Percentiles rank a stretch among this genome's conserved stretches.
phyloP scores from a whole-genome alignment of 2,113 vertebrate species.

The Sitta europaea region DNA sequence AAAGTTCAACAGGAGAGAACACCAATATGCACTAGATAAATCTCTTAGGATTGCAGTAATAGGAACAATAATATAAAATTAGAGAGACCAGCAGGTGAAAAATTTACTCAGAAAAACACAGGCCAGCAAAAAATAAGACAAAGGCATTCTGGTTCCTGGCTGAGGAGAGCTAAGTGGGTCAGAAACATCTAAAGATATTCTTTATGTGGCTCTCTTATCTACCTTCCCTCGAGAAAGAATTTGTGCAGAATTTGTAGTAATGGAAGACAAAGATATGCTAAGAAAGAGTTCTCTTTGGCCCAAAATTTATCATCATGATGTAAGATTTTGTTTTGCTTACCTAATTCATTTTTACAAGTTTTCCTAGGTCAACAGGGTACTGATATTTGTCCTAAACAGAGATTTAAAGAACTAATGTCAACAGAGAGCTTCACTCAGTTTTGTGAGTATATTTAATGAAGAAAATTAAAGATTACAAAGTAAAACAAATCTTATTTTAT shows the following conservation, averaged over 20 bases:
- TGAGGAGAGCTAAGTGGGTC: constrained; percentile 29
- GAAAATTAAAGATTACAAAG: background rate
- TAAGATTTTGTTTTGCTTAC: background rate
- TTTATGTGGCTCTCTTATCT: background rate
- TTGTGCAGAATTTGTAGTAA: background rate
- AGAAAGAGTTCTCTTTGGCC: background rate
- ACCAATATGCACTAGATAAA: background rate
- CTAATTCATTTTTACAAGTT: background rate
- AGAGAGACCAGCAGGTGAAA: background rate
- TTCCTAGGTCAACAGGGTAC: background rate
- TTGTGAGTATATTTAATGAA: background rate
- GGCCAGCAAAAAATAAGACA: background rate
- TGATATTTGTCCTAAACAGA: background rate
- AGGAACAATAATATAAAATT: background rate
- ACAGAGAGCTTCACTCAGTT: background rate
- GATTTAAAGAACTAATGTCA: background rate
- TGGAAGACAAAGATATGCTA: background rate
- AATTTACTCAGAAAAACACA: background rate
- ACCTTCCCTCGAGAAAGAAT: background rate
- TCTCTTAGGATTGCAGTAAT: background rate
- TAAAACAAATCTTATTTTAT: background rate
- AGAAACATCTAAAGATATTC: background rate
- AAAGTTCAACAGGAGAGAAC: background rate
- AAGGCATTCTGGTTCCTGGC: background rate
- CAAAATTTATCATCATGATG: background rate